These are phyloP conservation scores for Ceratitis capitata DNA, from an alignment of 1,140 invertebrate species.

Conservation along the genomic window DNA sequence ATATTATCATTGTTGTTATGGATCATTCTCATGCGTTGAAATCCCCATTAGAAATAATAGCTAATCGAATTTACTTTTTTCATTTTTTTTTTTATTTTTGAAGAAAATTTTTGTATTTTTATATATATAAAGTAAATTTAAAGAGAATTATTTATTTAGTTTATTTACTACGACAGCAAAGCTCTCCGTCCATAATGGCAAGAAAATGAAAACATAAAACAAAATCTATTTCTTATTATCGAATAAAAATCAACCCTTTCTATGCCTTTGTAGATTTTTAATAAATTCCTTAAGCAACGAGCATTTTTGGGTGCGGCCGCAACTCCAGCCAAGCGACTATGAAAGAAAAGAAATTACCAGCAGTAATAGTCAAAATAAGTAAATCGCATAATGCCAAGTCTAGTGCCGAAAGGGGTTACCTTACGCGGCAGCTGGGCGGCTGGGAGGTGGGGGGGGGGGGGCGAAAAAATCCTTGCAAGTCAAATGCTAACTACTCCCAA, in stretches of 20 bases:
- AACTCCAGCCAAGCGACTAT: background rate
- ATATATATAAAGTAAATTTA: too few relatives aligned
- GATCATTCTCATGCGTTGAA: too few relatives aligned
- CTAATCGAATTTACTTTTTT: too few relatives aligned
- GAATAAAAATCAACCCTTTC: background rate
- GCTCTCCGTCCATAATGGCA: too few relatives aligned
- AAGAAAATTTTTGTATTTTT: too few relatives aligned
- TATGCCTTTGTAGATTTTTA: background rate
- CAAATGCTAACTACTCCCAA: slow-evolving; percentile 56
- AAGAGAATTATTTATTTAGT: too few relatives aligned
- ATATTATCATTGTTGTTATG: too few relatives aligned
- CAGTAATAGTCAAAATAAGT: background rate
- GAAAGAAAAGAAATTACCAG: background rate
- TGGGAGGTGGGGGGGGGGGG: background rate
- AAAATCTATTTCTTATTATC: background rate
- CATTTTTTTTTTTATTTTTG: too few relatives aligned
- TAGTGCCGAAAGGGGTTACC: slow-evolving; percentile 16
- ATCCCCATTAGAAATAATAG: too few relatives aligned
- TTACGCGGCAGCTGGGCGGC: background rate
- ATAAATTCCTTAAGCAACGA: background rate
- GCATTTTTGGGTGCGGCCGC: background rate
- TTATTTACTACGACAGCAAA: too few relatives aligned
- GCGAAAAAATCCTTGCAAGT: slow-evolving; percentile 10
- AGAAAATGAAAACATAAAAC: background rate
- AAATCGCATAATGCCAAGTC: background rate